A percentile compares a stretch with the other conserved stretches of the same genome.
Evolutionary conservation across 2,113 vertebrate species (phyloP).

Genomic region (Eptesicus fuscus): DNA sequence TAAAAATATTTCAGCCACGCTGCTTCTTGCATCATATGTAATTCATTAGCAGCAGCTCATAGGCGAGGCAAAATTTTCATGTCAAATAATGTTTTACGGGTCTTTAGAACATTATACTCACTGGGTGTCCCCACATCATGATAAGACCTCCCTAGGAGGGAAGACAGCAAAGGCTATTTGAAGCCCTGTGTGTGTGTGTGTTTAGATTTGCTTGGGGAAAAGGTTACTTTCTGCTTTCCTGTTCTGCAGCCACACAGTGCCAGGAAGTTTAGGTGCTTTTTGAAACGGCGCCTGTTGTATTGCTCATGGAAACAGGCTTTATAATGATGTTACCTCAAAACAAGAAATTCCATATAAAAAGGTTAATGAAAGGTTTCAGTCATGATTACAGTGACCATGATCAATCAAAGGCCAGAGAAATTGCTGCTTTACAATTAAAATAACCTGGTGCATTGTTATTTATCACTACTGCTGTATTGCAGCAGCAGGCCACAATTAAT

Average conservation of each 20-base stretch:
- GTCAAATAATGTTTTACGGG: conserved; percentile 67
- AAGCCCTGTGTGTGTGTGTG: not conserved
- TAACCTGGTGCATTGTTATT: conserved; percentile 72
- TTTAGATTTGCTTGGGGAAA: not conserved
- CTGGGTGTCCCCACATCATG: conserved; percentile 28
- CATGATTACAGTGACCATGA: conserved; percentile 73
- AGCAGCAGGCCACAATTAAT: conserved; percentile 75
- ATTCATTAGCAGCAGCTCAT: conserved; percentile 63
- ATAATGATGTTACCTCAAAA: conserved; percentile 75
- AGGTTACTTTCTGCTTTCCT: not conserved
- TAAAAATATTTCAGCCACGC: conserved; percentile 72
- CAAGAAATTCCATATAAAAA: conserved; percentile 79
- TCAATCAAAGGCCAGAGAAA: conserved; percentile 77
- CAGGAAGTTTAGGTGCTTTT: conserved; percentile 56
- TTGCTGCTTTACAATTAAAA: conserved; percentile 77
- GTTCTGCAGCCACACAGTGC: not conserved
- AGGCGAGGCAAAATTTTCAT: conserved; percentile 60
- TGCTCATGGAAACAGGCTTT: conserved; percentile 59
- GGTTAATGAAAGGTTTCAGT: conserved; percentile 82
- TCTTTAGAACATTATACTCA: conserved; percentile 58
- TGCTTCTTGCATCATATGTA: conserved; percentile 66
- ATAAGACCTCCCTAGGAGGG: conserved; percentile 42
- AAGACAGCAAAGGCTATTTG: not conserved
- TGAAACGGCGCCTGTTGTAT: conserved; percentile 55
- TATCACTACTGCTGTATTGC: conserved; percentile 66